These are phyloP conservation scores for Pollimyrus isidori DNA, from an alignment of 2,113 vertebrate species.

Conservation along the genomic window DNA sequence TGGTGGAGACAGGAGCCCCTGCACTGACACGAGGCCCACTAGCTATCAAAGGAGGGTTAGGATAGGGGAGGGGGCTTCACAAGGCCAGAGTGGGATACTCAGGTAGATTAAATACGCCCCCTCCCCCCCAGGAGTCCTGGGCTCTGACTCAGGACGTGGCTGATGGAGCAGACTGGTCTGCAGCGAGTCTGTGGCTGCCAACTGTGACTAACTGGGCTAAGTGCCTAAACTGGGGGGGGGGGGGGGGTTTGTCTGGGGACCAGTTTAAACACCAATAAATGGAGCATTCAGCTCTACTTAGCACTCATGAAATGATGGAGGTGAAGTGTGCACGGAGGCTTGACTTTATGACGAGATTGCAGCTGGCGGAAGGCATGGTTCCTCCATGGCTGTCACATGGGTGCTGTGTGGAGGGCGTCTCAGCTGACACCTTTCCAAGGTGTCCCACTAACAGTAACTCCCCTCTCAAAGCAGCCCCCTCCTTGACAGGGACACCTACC, in stretches of 20 bases:
- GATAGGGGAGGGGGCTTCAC: neutral
- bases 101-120: neutral
- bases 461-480: neutral
- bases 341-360: neutral
- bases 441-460: neutral
- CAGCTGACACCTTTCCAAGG: neutral
- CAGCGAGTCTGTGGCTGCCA: neutral
- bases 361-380: neutral
- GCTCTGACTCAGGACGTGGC: conserved; percentile 20
- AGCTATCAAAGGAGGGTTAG: conserved; percentile 15
- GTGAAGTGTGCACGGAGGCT: neutral
- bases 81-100: neutral
- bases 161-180: conserved; percentile 6
- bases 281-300: neutral
- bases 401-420: neutral
- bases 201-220: neutral
- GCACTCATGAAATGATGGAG: neutral
- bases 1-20: conserved; percentile 53
- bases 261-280: conserved; percentile 7
- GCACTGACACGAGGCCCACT: conserved; percentile 37
- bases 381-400: neutral
- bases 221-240: neutral
- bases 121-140: neutral
- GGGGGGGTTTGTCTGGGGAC: neutral
- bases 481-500: neutral